A percentile compares a stretch with the other conserved stretches of the same genome.
These are phyloP conservation scores for Leucophora obtusa DNA, from an alignment of 2,888 invertebrate genomes.

Conservation along the genomic window DNA sequence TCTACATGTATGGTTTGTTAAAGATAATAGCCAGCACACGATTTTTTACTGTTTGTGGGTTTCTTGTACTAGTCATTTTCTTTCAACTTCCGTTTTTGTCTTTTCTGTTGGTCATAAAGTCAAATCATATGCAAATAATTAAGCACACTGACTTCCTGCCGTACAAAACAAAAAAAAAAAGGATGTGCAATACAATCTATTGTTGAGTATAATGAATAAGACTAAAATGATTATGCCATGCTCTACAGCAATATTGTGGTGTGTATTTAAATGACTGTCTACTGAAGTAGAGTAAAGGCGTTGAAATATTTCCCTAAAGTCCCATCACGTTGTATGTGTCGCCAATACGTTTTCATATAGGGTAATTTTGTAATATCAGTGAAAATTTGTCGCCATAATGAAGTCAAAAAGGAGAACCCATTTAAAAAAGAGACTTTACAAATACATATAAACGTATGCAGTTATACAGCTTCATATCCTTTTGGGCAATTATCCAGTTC, in stretches of 20 bases:
- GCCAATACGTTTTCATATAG: conserved; percentile 67
- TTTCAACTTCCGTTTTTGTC: conserved; percentile 11
- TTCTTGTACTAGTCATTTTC: conserved; percentile 19
- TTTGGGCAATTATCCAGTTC: conserved; percentile 24
- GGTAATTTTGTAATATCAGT: conserved; percentile 63
- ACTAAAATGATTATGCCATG: conserved; percentile 42
- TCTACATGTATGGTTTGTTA: conserved; percentile 37
- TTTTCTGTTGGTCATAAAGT: conserved; percentile 48
- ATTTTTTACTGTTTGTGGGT: conserved; percentile 24
- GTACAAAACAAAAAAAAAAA: conserved; percentile 1
- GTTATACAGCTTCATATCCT: conserved; percentile 21
- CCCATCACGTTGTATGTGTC: conserved; percentile 71
- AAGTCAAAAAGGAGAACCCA: conserved; percentile 42
- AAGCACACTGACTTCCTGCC: conserved; percentile 67
- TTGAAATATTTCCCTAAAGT: conserved; percentile 76
- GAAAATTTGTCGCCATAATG: conserved; percentile 64
- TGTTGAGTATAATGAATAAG: conserved; percentile 18
- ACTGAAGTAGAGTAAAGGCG: conserved; percentile 47
- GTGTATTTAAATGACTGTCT: conserved; percentile 11
- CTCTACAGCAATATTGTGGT: conserved; percentile 18
- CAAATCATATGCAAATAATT: conserved; percentile 77
- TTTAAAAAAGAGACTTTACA: conserved; percentile 31
- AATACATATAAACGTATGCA: conserved; percentile 30
- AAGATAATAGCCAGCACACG: conserved; percentile 41
- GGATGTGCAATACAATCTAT: conserved; percentile 24